Evolutionary conservation across 2,113 vertebrate genomes (phyloP).

Genomic region (Ptilorrhoa leucosticta): DNA sequence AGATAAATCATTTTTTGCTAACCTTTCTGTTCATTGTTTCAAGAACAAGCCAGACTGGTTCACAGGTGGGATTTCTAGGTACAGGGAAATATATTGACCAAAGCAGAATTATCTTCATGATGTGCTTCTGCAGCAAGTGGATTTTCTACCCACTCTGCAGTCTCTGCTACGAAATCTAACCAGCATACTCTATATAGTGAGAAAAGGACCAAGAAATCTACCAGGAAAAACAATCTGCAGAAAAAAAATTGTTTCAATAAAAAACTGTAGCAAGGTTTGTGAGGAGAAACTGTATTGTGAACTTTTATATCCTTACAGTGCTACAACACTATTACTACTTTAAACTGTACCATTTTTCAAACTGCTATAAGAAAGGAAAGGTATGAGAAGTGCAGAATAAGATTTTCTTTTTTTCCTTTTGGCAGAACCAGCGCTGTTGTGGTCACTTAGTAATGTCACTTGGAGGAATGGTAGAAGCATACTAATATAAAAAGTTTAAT

Average conservation of each 20-base stretch:
- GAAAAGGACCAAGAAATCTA: not conserved
- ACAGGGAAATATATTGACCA: not conserved
- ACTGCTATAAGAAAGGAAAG: not conserved
- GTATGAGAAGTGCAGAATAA: not conserved
- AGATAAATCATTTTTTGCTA: not conserved
- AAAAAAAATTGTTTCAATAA: constrained; percentile 10
- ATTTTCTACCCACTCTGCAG: not conserved
- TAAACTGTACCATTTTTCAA: constrained; percentile 29
- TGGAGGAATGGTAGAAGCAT: not conserved
- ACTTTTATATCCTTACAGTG: not conserved
- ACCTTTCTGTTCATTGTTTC: not conserved
- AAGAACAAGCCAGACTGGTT: not conserved
- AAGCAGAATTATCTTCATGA: not conserved
- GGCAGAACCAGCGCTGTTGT: not conserved
- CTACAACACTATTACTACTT: not conserved
- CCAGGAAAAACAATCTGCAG: not conserved
- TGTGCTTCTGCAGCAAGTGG: not conserved
- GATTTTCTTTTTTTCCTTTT: not conserved
- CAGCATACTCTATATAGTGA: not conserved
- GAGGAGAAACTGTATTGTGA: not conserved
- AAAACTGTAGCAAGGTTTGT: not conserved
- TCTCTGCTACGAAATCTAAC: not conserved
- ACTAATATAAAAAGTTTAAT: not conserved
- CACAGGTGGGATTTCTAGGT: not conserved
- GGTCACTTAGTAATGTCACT: not conserved